These are phyloP conservation scores for Plestiodon gilberti DNA, from an alignment of 2,113 vertebrate genomes.

Conservation along the genomic window DNA sequence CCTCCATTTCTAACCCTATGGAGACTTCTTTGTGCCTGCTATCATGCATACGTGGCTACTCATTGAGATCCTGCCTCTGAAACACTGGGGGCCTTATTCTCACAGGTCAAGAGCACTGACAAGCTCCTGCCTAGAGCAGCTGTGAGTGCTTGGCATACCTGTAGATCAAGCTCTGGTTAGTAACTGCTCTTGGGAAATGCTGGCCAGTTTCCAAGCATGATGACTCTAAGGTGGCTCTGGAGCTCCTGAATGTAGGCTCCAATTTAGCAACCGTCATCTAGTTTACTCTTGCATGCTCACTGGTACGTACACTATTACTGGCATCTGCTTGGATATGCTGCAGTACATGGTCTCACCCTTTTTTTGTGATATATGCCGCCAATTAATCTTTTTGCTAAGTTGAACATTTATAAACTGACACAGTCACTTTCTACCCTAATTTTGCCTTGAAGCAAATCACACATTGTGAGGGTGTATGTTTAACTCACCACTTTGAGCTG, in stretches of 20 bases:
- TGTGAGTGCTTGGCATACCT: background rate
- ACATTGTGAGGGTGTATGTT: constrained; percentile 46
- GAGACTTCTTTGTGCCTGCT: background rate
- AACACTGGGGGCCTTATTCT: background rate
- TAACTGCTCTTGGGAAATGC: background rate
- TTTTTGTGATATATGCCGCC: background rate
- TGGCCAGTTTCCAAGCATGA: background rate
- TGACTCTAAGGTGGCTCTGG: background rate
- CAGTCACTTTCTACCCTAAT: constrained; percentile 7
- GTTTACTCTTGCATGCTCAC: constrained; percentile 33
- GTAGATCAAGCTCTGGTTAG: background rate
- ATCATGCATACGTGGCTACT: background rate
- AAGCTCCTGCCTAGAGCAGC: background rate
- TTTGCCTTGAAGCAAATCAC: constrained; percentile 38
- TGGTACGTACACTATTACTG: background rate
- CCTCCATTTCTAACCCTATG: accelerated
- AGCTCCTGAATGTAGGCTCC: constrained; percentile 28
- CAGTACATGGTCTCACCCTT: background rate
- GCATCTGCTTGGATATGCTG: constrained; percentile 13
- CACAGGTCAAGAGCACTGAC: accelerated
- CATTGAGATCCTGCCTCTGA: background rate
- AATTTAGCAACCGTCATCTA: background rate
- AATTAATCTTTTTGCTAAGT: background rate
- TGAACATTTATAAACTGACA: background rate
- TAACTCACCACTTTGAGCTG: constrained; percentile 62